Percentiles rank a stretch among this genome's conserved stretches.
These are phyloP conservation scores for Miniopterus natalensis DNA, from an alignment of 2,113 vertebrate genomes.

Conservation along the genomic window DNA sequence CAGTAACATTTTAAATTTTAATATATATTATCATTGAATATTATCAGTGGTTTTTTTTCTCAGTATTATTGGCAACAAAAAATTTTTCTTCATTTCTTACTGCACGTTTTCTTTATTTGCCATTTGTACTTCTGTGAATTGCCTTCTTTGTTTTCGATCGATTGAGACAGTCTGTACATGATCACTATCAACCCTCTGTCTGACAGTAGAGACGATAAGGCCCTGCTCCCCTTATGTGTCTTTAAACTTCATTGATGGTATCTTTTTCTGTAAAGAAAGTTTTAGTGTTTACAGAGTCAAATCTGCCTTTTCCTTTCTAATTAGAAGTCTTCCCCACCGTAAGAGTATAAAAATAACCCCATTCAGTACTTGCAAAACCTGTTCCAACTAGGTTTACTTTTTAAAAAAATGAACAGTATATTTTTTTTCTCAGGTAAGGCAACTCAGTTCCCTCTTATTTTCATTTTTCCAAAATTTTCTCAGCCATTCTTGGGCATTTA, in stretches of 20 bases:
- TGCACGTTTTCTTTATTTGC: background rate
- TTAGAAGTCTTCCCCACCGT: background rate
- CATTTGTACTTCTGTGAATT: slow-evolving; percentile 10
- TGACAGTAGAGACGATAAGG: background rate
- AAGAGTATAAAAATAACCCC: background rate
- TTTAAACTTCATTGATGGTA: background rate
- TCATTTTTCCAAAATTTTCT: background rate
- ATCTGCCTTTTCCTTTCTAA: background rate
- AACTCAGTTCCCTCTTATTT: background rate
- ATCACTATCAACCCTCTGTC: background rate
- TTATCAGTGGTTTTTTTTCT: background rate
- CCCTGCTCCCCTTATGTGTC: background rate
- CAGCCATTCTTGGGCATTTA: background rate
- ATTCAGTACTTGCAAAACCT: background rate
- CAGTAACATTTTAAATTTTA: background rate
- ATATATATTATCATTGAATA: background rate
- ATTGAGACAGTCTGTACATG: background rate
- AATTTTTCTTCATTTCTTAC: background rate
- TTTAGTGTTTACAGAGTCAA: background rate
- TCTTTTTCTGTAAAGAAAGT: background rate
- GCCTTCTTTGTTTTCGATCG: background rate
- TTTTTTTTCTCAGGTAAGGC: background rate
- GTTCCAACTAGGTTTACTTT: background rate
- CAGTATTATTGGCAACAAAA: background rate
- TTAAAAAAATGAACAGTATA: background rate